These are phyloP conservation scores for Anoura caudifer DNA, from an alignment of 2,113 vertebrate genomes.

Conservation along the genomic window DNA sequence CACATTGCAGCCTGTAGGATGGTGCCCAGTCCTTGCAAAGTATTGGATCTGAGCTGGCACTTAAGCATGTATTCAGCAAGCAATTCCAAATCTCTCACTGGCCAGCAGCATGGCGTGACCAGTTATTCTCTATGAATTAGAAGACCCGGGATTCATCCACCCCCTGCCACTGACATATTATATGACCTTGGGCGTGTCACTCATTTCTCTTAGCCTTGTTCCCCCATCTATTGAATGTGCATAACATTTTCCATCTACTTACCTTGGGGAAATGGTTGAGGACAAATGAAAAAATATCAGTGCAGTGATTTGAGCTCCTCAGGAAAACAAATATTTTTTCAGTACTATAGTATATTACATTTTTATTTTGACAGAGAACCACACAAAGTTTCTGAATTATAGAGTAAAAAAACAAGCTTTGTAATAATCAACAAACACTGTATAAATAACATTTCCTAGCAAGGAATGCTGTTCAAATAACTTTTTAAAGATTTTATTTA, in stretches of 20 bases:
- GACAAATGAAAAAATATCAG: conserved; percentile 49
- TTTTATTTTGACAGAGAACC: conserved; percentile 50
- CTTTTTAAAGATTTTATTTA: too few species aligned
- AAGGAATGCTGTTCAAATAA: conserved; percentile 16
- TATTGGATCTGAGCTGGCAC: not conserved
- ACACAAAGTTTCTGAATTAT: conserved; percentile 11
- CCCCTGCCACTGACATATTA: not conserved
- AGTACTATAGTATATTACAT: not conserved
- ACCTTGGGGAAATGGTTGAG: conserved; percentile 44
- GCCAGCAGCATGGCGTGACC: not conserved
- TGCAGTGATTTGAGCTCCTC: conserved; percentile 5
- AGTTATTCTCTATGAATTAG: conserved; percentile 60
- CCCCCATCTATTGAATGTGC: not conserved
- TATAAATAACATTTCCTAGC: conserved; percentile 25
- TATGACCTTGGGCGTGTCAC: conserved; percentile 53
- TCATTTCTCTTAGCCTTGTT: conserved; percentile 68
- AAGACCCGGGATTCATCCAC: conserved; percentile 45
- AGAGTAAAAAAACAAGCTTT: conserved; percentile 26
- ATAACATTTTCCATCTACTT: conserved; percentile 52
- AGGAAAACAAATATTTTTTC: conserved; percentile 40
- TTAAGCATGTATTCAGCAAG: not conserved
- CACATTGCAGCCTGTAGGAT: not conserved
- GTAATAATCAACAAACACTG: conserved; percentile 49
- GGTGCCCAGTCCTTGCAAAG: not conserved
- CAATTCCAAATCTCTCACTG: not conserved